A percentile compares a stretch with the other conserved stretches of the same genome.
These are phyloP conservation scores for Acleris holmiana DNA, from an alignment of 2,888 invertebrate genomes.

Conservation along the genomic window DNA sequence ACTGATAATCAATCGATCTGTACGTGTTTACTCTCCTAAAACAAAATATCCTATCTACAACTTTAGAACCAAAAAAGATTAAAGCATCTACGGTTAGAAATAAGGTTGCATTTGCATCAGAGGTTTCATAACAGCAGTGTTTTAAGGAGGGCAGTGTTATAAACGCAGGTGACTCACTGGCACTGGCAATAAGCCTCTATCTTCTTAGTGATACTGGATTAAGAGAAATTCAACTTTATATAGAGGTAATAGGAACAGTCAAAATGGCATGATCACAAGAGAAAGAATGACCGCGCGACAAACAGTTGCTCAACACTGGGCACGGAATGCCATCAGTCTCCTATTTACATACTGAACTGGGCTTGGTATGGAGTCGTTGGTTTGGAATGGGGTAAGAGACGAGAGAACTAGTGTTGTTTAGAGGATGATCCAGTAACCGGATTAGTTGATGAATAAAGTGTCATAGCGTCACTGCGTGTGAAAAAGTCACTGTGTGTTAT, in stretches of 20 bases:
- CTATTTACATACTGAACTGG: no score
- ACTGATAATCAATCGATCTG: background rate
- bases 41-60: no score
- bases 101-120: no score
- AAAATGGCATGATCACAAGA: background rate
- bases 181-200: conserved; percentile 8
- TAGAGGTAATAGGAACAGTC: background rate
- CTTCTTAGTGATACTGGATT: background rate
- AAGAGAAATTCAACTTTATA: conserved; percentile 7
- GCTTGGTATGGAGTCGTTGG: no score
- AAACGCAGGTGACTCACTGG: conserved; percentile 29
- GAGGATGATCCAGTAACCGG: conserved; percentile 26
- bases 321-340: no score
- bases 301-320: background rate
- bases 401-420: no score
- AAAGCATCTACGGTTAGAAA: no score
- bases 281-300: background rate
- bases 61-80: no score
- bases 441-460: conserved; percentile 3
- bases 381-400: no score
- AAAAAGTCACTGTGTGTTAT: no score
- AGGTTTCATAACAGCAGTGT: no score
- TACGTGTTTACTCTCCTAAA: background rate
- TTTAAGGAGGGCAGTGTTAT: conserved; percentile 1
- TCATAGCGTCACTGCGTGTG: no score